Conservation (phyloP, 2,888 invertebrate genomes). For the Thecocarcelia acutangulata region DNA sequence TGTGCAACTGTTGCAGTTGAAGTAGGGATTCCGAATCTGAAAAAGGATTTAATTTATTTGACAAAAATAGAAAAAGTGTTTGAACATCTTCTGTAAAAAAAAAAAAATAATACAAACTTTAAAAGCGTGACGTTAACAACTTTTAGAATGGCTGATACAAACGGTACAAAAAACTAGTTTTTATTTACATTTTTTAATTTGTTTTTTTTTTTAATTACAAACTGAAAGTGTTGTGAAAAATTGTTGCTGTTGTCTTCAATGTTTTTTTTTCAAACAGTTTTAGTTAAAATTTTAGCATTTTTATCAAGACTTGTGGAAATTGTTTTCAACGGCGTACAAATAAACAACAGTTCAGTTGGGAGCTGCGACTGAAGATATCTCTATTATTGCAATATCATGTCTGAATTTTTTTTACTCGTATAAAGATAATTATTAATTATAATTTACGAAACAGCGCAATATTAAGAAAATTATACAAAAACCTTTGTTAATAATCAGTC, state of each 20-base stretch:
- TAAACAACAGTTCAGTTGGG: not conserved
- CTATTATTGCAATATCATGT: too few species aligned
- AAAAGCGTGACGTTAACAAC: conserved; percentile 1
- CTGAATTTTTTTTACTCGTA: too few species aligned
- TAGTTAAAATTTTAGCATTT: conserved; percentile 21
- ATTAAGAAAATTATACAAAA: too few species aligned
- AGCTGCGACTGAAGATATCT: not conserved
- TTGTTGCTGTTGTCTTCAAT: not conserved
- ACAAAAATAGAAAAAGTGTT: not conserved
- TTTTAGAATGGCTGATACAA: conserved; percentile 69
- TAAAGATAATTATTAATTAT: too few species aligned
- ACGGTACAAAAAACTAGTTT: conserved; percentile 65
- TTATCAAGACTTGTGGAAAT: conserved; percentile 29
- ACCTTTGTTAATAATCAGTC: too few species aligned
- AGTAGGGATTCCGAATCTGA: not conserved
- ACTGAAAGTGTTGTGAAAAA: conserved; percentile 6
- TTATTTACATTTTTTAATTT: conserved; percentile 15
- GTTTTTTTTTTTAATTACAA: conserved; percentile 19
- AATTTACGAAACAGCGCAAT: too few species aligned
- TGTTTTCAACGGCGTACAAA: not conserved
- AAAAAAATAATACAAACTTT: not conserved
- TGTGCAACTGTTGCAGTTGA: not conserved
- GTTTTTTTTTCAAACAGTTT: conserved; percentile 2
- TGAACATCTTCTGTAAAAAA: conserved; percentile 1
- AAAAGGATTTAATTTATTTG: conserved; percentile 14